These are phyloP conservation scores for Pimephales promelas DNA, from an alignment of 2,113 vertebrate species.

Conservation along the genomic window DNA sequence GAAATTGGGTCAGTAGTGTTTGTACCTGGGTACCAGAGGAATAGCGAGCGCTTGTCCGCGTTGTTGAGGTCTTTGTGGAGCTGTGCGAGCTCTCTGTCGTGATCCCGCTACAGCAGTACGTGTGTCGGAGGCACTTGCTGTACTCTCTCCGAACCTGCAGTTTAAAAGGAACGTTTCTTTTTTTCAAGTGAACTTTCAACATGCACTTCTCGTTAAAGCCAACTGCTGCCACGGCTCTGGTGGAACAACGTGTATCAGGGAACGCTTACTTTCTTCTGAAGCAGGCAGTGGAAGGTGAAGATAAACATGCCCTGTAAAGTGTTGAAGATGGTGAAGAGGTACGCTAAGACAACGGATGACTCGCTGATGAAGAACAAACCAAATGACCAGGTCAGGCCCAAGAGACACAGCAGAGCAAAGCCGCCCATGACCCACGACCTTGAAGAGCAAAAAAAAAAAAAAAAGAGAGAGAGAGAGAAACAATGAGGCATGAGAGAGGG, in stretches of 20 bases:
- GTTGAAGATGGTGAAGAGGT: conserved; percentile 99
- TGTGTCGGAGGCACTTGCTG: conserved; percentile 96
- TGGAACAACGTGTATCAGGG: not conserved
- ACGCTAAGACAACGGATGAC: conserved; percentile 94
- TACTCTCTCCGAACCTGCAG: conserved; percentile 96
- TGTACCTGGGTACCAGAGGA: conserved; percentile 98
- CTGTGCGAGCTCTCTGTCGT: conserved; percentile 94
- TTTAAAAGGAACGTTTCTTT: conserved; percentile 52
- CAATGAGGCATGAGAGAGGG: conserved; percentile 31
- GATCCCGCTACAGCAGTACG: conserved; percentile 91
- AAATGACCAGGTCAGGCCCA: conserved; percentile 97
- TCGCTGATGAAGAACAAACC: conserved; percentile 96
- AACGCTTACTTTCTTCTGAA: conserved; percentile 94
- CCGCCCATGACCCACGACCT: conserved; percentile 98
- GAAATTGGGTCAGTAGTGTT: conserved; percentile 52
- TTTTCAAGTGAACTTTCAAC: conserved; percentile 5
- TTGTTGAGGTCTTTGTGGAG: conserved; percentile 92
- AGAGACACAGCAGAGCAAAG: conserved; percentile 93
- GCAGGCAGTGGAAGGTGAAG: conserved; percentile 98
- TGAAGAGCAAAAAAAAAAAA: conserved; percentile 68
- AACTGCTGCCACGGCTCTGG: not conserved
- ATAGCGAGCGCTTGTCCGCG: conserved; percentile 95
- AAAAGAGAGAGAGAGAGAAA: no score
- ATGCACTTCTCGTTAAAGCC: not conserved
- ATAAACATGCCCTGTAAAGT: conserved; percentile 99